Evolutionary conservation across 2,797 vertebrate species (phyloP), one percentile per base, ranked within the genome.

Genomic region (Corythornis leucogaster): DNA sequence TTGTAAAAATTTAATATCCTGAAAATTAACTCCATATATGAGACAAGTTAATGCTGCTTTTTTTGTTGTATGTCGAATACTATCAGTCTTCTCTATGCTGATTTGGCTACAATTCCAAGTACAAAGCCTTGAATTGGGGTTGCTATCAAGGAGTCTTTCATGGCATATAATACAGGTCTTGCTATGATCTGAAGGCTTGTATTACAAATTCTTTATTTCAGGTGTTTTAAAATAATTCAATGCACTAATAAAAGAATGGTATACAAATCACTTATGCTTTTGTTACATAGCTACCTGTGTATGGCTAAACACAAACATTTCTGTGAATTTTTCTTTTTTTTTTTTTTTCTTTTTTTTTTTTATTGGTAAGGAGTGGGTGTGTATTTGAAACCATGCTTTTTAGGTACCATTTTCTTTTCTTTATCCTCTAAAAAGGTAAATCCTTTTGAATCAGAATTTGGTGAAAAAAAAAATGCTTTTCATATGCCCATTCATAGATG

Each of bases 141-240:
- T 70, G 25, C 42, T 86, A 61, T 68, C 57, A 38, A 35, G 12
- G 22, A 50, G 19, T 46, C 57, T 83, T 89, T 86, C 20, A 12
- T 68, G 70, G 46, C 12, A 8, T 87, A 5, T 58, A 45, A 64
- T 68, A 53, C 9, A 54, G 89, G n/a, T 19, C 24, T 63, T 91
- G 79, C 45, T 4, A 6, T 68, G 30, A 77, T 78, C 90, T 61
- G 78, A 88, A 90, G 79, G 48, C 10, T 2, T 80, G 17, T 85
- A 77, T 93, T 75, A 21, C 64, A 88, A 79, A 78, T 86, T 38
- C 28, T 94, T 91, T 88, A 81, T 93, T 81, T 81, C 57, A 66
- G 51, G 26, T 35, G n/a, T 90, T 95, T 89, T 93, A 62, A 81
- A 84, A 40, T 33, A n/a, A 76, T n/a, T 40, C 13, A 53, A 59